Base-by-base conservation (phyloP, 2,113 vertebrate genomes). In the Lophura nycthemera region DNA sequence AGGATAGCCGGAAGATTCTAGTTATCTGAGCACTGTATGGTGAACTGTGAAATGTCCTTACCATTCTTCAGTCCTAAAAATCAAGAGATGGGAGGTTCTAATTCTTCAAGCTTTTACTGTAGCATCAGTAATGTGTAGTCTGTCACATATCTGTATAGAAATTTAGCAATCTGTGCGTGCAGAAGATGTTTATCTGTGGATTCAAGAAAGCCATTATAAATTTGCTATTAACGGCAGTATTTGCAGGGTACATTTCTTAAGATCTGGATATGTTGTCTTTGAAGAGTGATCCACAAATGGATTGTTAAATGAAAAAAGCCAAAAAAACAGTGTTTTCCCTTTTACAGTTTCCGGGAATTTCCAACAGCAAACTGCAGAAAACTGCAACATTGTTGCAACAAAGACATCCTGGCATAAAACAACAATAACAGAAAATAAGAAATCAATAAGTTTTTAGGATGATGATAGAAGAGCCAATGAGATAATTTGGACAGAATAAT, bases 401-500 rank as follows among this genome's bases (percentile, higher is more conserved):
- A 83, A 88, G 77, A 27, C 47, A 57, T 59, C 29, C 20, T 59
- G 24, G 29, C 1, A 3, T 93, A 77, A 90, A 82, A 73, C 22
- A 86, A n/a, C 27, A 75, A 42, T 11, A 86, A 69, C 60, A 67
- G 63, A 92, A 91, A 83, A 82, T 30, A 90, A 59, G 63, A 90
- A 60, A 91, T 91, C 29, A 0, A 86, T 94, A 84, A 3, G 5
- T 71, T 95, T 95, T 88, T 77, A 86, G 73, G 86, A 88, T 32
- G 27, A 88, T 91, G 84, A 94, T 78, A 78, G 84, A 95, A 86
- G 38, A 96, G 52, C 47, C 80, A 91, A 66, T 81, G 45, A 90
- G 94, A 92, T 91, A 92, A 91, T 92, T 94, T 86, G 71, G 77
- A 59, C 63, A 88, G 73, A 90, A 94, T 86, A 89, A 97, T 72